phyloP scores from a whole-genome alignment of 1,140 invertebrate genomes.

The Protaetia brevitarsis region DNA sequence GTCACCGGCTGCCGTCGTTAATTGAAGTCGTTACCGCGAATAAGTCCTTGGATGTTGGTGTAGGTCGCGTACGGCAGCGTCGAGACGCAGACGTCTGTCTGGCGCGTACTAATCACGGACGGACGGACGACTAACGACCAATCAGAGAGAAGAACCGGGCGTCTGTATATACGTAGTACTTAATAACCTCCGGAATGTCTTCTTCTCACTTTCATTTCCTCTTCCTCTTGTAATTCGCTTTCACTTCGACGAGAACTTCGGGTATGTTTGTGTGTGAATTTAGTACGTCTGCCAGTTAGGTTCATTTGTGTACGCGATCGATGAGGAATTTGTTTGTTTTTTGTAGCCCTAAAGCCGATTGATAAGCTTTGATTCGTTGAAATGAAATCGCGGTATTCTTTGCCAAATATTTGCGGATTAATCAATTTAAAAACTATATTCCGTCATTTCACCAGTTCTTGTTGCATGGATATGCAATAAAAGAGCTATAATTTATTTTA shows the following conservation, averaged over 20 bases:
- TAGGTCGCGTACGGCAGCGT: slow-evolving; percentile 27
- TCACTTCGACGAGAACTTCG: slow-evolving; percentile 15
- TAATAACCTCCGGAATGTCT: slow-evolving; percentile 37
- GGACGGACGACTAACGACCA: slow-evolving; percentile 31
- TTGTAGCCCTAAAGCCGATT: too few relatives aligned
- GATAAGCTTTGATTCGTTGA: too few relatives aligned
- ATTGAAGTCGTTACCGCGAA: slow-evolving; percentile 18
- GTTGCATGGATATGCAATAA: too few relatives aligned
- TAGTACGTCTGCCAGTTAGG: background rate
- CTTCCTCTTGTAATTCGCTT: slow-evolving; percentile 27
- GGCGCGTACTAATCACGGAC: slow-evolving; percentile 34
- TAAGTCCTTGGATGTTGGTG: slow-evolving; percentile 32
- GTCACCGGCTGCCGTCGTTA: slow-evolving; percentile 8
- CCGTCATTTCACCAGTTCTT: too few relatives aligned
- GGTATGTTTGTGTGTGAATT: background rate
- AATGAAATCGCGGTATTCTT: background rate
- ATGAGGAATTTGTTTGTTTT: background rate
- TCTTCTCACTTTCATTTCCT: slow-evolving; percentile 32
- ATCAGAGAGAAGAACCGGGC: slow-evolving; percentile 32
- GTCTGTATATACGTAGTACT: slow-evolving; percentile 22
- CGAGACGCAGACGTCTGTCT: slow-evolving; percentile 26
- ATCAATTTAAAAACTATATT: too few relatives aligned
- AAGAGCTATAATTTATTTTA: too few relatives aligned
- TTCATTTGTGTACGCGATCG: background rate
- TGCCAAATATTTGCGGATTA: too few relatives aligned